phyloP scores from a whole-genome alignment of 1,140 invertebrate genomes.

The Thalassaphorura encarpata region DNA sequence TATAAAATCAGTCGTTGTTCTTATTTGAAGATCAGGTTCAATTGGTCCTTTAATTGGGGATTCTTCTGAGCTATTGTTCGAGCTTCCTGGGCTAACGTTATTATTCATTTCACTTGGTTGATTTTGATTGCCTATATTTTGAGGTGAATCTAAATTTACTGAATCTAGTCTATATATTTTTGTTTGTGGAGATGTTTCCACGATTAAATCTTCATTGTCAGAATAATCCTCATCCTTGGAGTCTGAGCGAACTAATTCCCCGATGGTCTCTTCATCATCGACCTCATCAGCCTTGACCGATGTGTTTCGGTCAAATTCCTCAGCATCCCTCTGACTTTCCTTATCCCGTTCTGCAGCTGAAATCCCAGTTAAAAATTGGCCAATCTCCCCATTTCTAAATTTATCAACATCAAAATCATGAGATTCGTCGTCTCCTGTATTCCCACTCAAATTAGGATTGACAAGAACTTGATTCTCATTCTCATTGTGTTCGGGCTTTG shows the following conservation, averaged over 20 bases:
- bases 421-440: background rate
- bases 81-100: background rate
- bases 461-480: background rate
- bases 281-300: conserved; percentile 3
- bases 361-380: background rate
- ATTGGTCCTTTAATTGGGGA: background rate
- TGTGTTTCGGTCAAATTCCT: background rate
- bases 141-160: background rate
- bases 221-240: conserved; percentile 23
- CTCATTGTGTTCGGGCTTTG: background rate
- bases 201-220: too few relatives aligned
- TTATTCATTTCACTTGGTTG: background rate
- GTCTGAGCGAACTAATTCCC: too few relatives aligned
- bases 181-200: background rate
- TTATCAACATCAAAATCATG: background rate
- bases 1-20: conserved; percentile 21
- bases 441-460: background rate
- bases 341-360: background rate
- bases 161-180: background rate
- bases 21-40: conserved; percentile 10
- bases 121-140: background rate
- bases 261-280: background rate
- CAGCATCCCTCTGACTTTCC: background rate
- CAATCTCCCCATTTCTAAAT: background rate
- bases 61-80: background rate